phyloP scores from a whole-genome alignment of 2,888 invertebrate species.

The Agonopterix arenella region DNA sequence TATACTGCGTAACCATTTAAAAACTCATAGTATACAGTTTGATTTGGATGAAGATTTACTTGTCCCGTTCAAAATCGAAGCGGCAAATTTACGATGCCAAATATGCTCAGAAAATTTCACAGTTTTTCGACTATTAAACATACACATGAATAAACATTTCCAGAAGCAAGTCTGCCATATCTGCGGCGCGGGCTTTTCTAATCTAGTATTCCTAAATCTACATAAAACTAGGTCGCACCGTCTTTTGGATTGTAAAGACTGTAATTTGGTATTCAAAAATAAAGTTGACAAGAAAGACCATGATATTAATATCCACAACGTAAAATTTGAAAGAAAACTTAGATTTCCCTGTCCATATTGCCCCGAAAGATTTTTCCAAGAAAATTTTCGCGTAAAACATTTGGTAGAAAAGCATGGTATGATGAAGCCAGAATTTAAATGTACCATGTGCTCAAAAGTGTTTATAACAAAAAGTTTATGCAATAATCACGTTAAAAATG shows the following conservation, averaged over 20 bases:
- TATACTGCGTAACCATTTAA: constrained; percentile 35
- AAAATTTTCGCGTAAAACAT: constrained; percentile 32
- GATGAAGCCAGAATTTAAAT: constrained; percentile 43
- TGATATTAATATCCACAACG: constrained; percentile 24
- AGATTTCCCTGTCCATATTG: constrained; percentile 41
- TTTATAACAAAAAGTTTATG: constrained; percentile 53
- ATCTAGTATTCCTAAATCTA: constrained; percentile 50
- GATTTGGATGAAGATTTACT: constrained; percentile 38
- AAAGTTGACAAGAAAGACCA: constrained; percentile 31
- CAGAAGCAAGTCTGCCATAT: constrained; percentile 59
- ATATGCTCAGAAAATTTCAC: constrained; percentile 43
- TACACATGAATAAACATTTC: constrained; percentile 61
- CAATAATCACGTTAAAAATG: constrained; percentile 56
- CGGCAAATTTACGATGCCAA: constrained; percentile 38
- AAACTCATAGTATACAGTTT: constrained; percentile 33
- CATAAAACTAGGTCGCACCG: constrained; percentile 48
- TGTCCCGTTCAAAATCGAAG: constrained; percentile 51
- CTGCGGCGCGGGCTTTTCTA: constrained; percentile 57
- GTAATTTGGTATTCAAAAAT: constrained; percentile 32
- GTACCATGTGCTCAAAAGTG: constrained; percentile 41
- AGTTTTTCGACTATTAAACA: constrained; percentile 47
- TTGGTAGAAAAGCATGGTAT: constrained; percentile 44
- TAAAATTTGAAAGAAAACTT: constrained; percentile 26
- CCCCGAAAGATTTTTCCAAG: constrained; percentile 33
- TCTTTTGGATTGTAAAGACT: constrained; percentile 34